These are phyloP conservation scores for Bothrops jararaca DNA, from an alignment of 2,113 vertebrate genomes.

Conservation along the genomic window DNA sequence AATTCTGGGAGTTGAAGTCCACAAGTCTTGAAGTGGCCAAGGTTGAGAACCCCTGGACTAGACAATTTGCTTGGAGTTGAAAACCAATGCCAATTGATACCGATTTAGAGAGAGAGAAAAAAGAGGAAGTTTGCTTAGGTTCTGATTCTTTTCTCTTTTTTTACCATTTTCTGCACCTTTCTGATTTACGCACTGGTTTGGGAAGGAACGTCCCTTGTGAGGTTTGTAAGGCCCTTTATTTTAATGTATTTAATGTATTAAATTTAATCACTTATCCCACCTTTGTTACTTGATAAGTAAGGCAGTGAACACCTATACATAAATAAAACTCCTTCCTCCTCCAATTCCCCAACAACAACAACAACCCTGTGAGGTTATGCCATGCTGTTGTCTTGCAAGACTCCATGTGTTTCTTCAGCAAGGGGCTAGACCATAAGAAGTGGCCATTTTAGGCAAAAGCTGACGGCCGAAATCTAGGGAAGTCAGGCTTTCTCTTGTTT, in stretches of 20 bases:
- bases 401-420: not conserved
- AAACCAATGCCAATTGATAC: not conserved
- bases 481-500: not conserved
- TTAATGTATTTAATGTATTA: too few species aligned
- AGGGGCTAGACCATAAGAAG: not conserved
- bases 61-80: not conserved
- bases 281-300: too few species aligned
- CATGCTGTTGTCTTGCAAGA: not conserved
- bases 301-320: too few species aligned
- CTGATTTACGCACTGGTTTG: not conserved
- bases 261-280: too few species aligned
- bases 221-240: not conserved
- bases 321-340: too few species aligned
- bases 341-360: too few species aligned
- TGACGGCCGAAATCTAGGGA: not conserved
- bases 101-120: too few species aligned
- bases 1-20: too few species aligned
- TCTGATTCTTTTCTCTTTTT: not conserved
- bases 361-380: too few species aligned
- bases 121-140: not conserved
- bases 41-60: too few species aligned
- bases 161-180: not conserved
- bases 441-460: too few species aligned
- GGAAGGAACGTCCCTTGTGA: not conserved
- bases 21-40: too few species aligned